Evolutionary conservation across 2,888 invertebrate genomes (phyloP), one percentile per base, ranked within the genome.

Genomic region (Suillia variegata): DNA sequence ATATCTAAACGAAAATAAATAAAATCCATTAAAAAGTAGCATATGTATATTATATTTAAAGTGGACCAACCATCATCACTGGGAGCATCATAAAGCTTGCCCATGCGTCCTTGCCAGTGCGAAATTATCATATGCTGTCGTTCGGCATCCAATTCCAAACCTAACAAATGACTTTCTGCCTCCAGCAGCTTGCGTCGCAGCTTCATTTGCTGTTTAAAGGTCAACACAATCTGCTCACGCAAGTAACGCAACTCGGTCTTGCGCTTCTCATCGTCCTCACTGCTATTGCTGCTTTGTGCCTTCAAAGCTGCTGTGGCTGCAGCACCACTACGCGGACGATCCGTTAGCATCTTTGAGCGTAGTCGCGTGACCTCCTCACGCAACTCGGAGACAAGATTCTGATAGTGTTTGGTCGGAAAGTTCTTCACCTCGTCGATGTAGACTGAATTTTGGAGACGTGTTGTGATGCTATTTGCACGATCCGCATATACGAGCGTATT

Each of bases 401-500:
- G 82, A 66, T 82, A 82, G 69, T 82, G 82, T 51, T 81, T 79
- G 62, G 80, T 82, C 31, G 82, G 82, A 58, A 82, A 82, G 49
- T 79, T 75, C 51, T 81, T 78, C 42, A 79, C 77, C 63, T 82
- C 82, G 62, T 82, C 82, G n/a, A 81, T 72, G 54, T 80, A 79
- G 1, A 80, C 80, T 0, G 82, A 78, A 54, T 81, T 82, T 66
- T 82, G 82, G 2, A 82, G 71, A 71, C 69, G 86, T 80, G 77
- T 87, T 77, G 94, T 93, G 70, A 98, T 98, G 71, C 92, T 91
- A 70, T 93, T 93, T 2, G 98, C 98, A 58, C 96, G 86, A 78
- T 96, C 94, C 0, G 97, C 97, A 81, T 98, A 98, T 50, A 94
- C 90, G 24, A 98, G 84, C 0, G 98, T 98, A 75, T 96, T 98